Base-by-base conservation (phyloP, 2,888 invertebrate species). In the Meghimatium bilineatum region DNA sequence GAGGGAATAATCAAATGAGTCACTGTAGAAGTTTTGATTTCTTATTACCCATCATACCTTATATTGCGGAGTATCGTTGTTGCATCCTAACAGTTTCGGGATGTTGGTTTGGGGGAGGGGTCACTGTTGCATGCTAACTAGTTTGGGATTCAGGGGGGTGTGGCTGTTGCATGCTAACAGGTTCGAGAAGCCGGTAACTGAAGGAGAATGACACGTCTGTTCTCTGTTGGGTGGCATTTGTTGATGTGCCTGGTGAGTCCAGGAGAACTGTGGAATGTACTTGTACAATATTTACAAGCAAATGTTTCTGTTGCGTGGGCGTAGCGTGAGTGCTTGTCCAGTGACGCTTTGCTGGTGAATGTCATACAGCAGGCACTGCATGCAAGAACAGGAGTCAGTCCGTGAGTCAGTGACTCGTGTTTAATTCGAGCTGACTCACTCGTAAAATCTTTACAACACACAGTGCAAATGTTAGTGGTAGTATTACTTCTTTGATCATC, bases 161-260 rank as follows among this genome's bases (percentile, higher is more conserved):
- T n/a, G n/a, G n/a, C n/a, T n/a, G n/a, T n/a, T n/a, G n/a, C 26
- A 17, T 32, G 1, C 38, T 66, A 91, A 82, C 90, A 90, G 20
- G 91, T 89, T 74, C 91, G 87, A 80, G 89, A 90, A 44, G 90
- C 87, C 10, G 92, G 92, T 82, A 92, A 86, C 86, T 92, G 92
- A 32, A 93, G 88, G 29, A 93, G 88, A 44, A 93, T 92, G 23
- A 93, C 92, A 86, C 93, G 93, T 71, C 92, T 87, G 84, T 92
- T 93, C 87, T 93, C 93, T 17, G 92, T 90, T 8, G 93, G 93
- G 83, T 94, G 94, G 80, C 92, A 93, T 86, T 93, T 93, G 89
- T 93, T 93, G 79, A 93, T 93, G 86, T 94, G 94, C 34, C 93
- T 86, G 12, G 93, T 93, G 52, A 94, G 89, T 17, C 92, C 93